phyloP scores from a whole-genome alignment of 2,888 invertebrate genomes.

The Ctenicera cuprea region DNA sequence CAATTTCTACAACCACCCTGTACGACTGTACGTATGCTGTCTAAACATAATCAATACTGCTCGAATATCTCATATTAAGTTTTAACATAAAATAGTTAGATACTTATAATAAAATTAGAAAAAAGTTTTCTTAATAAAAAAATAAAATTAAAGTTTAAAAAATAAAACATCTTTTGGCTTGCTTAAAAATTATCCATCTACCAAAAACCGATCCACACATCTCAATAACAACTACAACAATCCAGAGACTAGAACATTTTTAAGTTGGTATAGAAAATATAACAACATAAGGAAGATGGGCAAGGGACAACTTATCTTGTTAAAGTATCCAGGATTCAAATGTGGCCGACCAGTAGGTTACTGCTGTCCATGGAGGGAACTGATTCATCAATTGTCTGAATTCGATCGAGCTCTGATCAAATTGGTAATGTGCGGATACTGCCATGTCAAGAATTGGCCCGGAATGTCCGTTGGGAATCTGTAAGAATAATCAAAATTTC shows the following conservation, averaged over 20 bases:
- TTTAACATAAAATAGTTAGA: neutral
- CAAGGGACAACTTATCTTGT: conserved; percentile 18
- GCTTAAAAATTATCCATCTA: neutral
- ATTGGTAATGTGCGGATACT: conserved; percentile 78
- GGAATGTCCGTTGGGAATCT: conserved; percentile 70
- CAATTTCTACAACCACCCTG: neutral
- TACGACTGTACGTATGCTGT: neutral
- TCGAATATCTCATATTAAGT: neutral
- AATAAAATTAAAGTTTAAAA: conserved; percentile 6
- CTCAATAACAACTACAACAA: neutral
- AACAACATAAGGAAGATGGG: conserved; percentile 12
- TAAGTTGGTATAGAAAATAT: conserved; percentile 23
- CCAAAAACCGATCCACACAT: neutral
- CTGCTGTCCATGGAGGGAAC: conserved; percentile 80
- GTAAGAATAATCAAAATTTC: conserved; percentile 44
- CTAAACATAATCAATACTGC: conserved; percentile 2
- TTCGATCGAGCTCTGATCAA: conserved; percentile 74
- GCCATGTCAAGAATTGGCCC: conserved; percentile 76
- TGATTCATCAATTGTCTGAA: conserved; percentile 75
- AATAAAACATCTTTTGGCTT: conserved; percentile 26
- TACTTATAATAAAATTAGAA: neutral
- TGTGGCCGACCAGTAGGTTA: conserved; percentile 82
- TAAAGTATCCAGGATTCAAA: conserved; percentile 77
- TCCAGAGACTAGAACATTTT: conserved; percentile 41
- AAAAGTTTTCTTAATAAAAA: neutral